phyloP scores from a whole-genome alignment of 2,797 vertebrate species.

The Pteropus rufus region DNA sequence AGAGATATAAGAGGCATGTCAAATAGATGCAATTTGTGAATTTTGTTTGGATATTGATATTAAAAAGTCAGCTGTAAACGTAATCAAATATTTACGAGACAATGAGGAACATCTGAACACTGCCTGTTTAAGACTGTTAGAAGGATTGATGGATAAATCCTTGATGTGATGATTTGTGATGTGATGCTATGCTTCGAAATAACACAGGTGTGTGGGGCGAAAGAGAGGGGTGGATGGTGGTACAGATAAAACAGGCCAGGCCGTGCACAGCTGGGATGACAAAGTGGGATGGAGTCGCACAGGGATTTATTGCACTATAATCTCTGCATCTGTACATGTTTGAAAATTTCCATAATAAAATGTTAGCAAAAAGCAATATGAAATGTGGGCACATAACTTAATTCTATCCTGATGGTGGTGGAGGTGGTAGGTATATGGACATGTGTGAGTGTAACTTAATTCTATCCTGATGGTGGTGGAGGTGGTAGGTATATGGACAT shows the following conservation, averaged over 20 bases:
- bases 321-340: not conserved
- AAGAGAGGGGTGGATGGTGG: not conserved
- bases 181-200: not conserved
- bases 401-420: not conserved
- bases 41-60: not conserved
- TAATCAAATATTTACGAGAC: not conserved
- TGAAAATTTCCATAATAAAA: not conserved
- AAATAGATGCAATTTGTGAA: not conserved
- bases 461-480: not conserved
- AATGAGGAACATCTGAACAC: not conserved
- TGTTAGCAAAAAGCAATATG: not conserved
- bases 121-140: not conserved
- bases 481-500: not conserved
- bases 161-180: not conserved
- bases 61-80: not conserved
- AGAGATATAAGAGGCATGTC: not conserved
- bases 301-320: not conserved
- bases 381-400: not conserved
- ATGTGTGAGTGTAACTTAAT: not conserved
- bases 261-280: rapidly evolving
- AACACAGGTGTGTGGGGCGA: not conserved
- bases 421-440: not conserved
- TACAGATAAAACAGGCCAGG: not conserved
- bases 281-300: not conserved
- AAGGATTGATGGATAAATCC: not conserved